These are phyloP conservation scores for Pomacea maculata DNA, from an alignment of 1,140 invertebrate genomes.

Conservation along the genomic window DNA sequence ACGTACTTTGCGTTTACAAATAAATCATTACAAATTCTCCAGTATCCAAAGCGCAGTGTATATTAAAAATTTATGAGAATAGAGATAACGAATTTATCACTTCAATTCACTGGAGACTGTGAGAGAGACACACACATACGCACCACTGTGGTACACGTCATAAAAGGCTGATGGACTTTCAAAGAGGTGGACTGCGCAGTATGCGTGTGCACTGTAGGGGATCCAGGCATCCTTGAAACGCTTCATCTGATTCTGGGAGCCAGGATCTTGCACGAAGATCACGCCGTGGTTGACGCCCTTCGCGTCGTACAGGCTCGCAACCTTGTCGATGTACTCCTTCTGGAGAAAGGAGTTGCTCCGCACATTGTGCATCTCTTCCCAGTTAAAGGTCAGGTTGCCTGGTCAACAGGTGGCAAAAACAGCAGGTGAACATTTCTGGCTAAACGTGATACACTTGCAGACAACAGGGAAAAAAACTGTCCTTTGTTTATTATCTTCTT, in stretches of 20 bases:
- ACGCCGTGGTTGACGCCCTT: conserved; percentile 36
- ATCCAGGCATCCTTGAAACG: conserved; percentile 38
- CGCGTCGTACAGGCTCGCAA: conserved; percentile 18
- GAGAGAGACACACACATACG: neutral
- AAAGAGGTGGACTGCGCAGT: conserved; percentile 34
- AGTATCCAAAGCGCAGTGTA: no score
- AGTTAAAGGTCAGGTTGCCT: conserved; percentile 37
- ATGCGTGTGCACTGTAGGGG: conserved; percentile 29
- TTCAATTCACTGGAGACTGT: no score
- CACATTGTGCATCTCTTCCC: conserved; percentile 34
- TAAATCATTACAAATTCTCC: no score
- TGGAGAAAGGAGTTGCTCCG: conserved; percentile 30
- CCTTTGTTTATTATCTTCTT: no score
- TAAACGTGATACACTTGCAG: no score
- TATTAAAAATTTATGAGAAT: no score
- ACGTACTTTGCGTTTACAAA: no score
- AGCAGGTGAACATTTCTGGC: no score
- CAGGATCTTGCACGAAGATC: conserved; percentile 32
- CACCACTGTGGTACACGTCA: conserved; percentile 25
- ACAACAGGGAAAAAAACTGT: no score
- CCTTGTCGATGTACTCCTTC: conserved; percentile 37
- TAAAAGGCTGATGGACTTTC: conserved; percentile 27
- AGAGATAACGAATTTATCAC: no score
- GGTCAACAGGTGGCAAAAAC: no score
- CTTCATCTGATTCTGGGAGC: conserved; percentile 26